These are phyloP conservation scores for Oegoconia quadripuncta DNA, from an alignment of 2,888 invertebrate genomes.

Conservation along the genomic window DNA sequence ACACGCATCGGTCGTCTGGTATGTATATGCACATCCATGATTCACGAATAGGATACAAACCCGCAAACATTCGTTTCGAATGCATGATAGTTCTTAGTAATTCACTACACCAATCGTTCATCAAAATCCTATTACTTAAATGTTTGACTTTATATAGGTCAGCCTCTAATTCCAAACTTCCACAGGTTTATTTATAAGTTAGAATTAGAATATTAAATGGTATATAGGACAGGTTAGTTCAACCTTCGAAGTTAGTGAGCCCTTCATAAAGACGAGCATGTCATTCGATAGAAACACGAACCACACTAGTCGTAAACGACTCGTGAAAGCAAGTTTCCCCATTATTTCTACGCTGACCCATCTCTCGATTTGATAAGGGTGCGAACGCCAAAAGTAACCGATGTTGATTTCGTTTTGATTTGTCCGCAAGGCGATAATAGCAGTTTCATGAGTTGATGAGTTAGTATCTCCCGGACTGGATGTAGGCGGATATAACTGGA, in stretches of 20 bases:
- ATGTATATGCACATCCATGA: too few relatives aligned
- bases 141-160: too few relatives aligned
- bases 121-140: too few relatives aligned
- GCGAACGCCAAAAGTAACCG: constrained; percentile 63
- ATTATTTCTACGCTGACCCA: constrained; percentile 46
- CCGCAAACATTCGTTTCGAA: too few relatives aligned
- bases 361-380: constrained; percentile 64
- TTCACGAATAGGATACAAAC: too few relatives aligned
- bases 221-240: neutral
- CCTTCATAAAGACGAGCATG: constrained; percentile 8
- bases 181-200: too few relatives aligned
- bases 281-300: constrained; percentile 15
- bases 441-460: constrained; percentile 61
- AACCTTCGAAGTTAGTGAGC: neutral
- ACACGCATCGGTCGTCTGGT: too few relatives aligned
- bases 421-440: constrained; percentile 62
- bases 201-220: too few relatives aligned
- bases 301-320: constrained; percentile 17
- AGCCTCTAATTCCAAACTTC: too few relatives aligned
- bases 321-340: constrained; percentile 25
- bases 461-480: constrained; percentile 33
- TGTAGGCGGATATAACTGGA: constrained; percentile 29
- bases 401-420: constrained; percentile 76
- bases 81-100: too few relatives aligned
- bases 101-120: too few relatives aligned